Base-by-base conservation (phyloP, 1,140 invertebrate genomes). In the Microplitis mediator region DNA sequence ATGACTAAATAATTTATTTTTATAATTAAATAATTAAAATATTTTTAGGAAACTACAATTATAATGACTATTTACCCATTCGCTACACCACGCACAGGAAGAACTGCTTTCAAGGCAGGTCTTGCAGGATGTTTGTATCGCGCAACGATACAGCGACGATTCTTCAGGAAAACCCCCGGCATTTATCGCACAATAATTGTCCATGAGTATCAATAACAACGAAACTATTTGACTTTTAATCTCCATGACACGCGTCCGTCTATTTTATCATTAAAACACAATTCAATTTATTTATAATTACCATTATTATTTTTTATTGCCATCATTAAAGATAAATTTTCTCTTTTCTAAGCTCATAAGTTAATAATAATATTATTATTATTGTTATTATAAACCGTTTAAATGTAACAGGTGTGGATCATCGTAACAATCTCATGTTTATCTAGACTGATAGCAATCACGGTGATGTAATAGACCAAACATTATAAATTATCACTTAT, bases 1-100 rank as follows among this genome's bases (percentile, higher is more conserved):
- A 77, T 69, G 74, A 71, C 87, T 88, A 79, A 71, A 77, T 76
- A 68, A 50, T 51, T 66, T 9, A 9, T 32, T 23, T 61, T 13
- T 6, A 61, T 32, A 9, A 61, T 6, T 3, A 31, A 60, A 60
- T 31, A 16, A 60, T 11, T 32, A 32, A 31, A 11, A 11, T 6
- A 60, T 60, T 23, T 23, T 1, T 8, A 4, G 4, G 0, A 60
- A 9, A 60, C 16, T 8, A 60, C 11, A 60, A 58, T 35, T 4
- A 69, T 16, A 51, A 50, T 13, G 0, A 32, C 34, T 23, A 4
- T 9, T 69, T 69, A 75, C 73, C 73, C 73, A 75, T 50, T 75
- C 73, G 51, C 73, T 75, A 60, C 73, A 75, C 73, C 73, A 75
- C 4, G 73, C 73, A 39, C 73, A 75, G 2, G 31, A 16, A 6